Evolutionary conservation across 2,888 invertebrate species (phyloP), one percentile per base, ranked within the genome.

Genomic region (Tetramorium bicarinatum): DNA sequence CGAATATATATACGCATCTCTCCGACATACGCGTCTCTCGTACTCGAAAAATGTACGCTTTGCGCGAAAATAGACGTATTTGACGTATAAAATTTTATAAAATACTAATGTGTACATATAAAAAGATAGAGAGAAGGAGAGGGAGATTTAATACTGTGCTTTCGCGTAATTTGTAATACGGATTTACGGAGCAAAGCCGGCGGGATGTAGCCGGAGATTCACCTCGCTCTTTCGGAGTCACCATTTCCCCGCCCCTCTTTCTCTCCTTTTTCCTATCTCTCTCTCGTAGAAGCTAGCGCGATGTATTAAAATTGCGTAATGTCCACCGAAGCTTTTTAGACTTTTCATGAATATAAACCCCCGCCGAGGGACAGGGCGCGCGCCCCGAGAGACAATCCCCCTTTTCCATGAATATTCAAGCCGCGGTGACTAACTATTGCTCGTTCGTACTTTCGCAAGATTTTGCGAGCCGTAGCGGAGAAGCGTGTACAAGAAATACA

Each of bases 301-400:
- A 56, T 38, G 56, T 64, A 72, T 87, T 76, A 64, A 61, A 82
- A 61, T 62, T 61, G 82, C 74, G 56, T 83, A 88, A 82, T 54
- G 85, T 75, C 59, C 75, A 54, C 72, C 84, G 74, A 77, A 76
- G 72, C 82, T 80, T 89, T 89, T 87, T 76, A 61, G 84, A 82
- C 82, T 87, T 89, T 89, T 87, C 89, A 89, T 89, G 89, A 89
- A 89, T 89, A 89, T 86, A 89, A 89, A 87, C 85, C 80, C 44
- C 15, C n/a, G 8, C 21, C 38, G 59, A 41, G 71, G 18, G 47
- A 67, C 69, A 54, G 18, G 21, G n/a, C 54, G 62, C 66, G 69
- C 77, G 66, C 66, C 82, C 72, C 69, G 74, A 34, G 29, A 34
- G 4, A 25, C 83, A 72, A 75, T 75, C 71, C 77, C 52, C 54